These are phyloP conservation scores for Junonia oenone DNA, from an alignment of 2,888 invertebrate species.

Conservation along the genomic window DNA sequence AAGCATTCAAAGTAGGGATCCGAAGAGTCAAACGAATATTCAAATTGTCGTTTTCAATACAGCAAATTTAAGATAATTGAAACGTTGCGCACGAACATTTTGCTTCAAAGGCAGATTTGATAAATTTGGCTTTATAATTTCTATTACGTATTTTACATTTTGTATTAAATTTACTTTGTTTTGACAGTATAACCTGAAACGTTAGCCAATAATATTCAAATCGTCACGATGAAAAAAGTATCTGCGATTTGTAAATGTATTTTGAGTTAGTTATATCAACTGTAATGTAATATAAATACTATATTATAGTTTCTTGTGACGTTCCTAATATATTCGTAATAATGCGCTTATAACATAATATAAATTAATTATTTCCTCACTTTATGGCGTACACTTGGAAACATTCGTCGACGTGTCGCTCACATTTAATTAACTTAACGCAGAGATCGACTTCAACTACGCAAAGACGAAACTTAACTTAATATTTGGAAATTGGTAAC, in stretches of 20 bases:
- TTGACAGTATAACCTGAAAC: background rate
- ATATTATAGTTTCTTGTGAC: too few relatives aligned
- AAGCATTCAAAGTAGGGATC: background rate
- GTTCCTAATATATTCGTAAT: too few relatives aligned
- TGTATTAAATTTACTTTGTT: background rate
- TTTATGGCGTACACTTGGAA: background rate
- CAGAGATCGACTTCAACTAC: too few relatives aligned
- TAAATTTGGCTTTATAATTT: background rate
- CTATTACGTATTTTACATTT: background rate
- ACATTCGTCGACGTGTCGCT: background rate
- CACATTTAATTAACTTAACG: background rate
- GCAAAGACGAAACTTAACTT: too few relatives aligned
- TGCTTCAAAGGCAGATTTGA: background rate
- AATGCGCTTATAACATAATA: background rate
- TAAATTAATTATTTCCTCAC: background rate
- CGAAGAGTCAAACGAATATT: background rate
- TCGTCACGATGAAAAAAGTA: too few relatives aligned
- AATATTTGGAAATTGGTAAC: too few relatives aligned
- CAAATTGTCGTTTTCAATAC: background rate
- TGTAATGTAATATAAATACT: too few relatives aligned
- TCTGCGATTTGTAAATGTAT: too few relatives aligned
- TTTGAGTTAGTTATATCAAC: too few relatives aligned
- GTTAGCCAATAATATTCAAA: too few relatives aligned
- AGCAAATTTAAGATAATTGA: conserved; percentile 2
- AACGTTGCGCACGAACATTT: background rate